Evolutionary conservation across 2,797 vertebrate species (phyloP).

Genomic region (Coregonus sp.): DNA sequence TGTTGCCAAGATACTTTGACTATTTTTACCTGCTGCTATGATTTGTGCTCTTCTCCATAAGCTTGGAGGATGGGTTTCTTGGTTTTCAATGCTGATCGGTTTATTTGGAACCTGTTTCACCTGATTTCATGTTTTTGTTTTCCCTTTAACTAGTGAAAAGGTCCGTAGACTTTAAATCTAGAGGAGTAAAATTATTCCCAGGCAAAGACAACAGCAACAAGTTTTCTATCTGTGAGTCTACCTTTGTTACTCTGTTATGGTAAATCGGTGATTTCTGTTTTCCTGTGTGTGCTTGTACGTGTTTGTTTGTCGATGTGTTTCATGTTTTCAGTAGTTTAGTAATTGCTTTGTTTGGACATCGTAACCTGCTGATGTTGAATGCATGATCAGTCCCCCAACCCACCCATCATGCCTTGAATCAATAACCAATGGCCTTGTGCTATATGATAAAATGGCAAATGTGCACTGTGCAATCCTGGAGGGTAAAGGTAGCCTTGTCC

Average conservation of each 20-base stretch:
- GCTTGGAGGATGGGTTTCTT: slow-evolving; percentile 46
- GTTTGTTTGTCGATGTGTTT: slow-evolving; percentile 70
- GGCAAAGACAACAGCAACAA: slow-evolving; percentile 99
- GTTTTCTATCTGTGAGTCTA: slow-evolving; percentile 99
- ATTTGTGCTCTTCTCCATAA: slow-evolving; percentile 37
- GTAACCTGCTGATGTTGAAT: slow-evolving; percentile 40
- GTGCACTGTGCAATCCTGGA: not conserved
- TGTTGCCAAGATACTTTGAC: not conserved
- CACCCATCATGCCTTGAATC: not conserved
- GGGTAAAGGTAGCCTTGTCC: not conserved
- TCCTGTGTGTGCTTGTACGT: slow-evolving; percentile 59
- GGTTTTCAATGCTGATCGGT: slow-evolving; percentile 72
- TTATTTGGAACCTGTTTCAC: slow-evolving; percentile 81
- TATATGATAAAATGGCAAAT: slow-evolving; percentile 2
- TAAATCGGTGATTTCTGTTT: slow-evolving; percentile 58
- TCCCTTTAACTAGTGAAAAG: slow-evolving; percentile 93
- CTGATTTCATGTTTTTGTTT: slow-evolving; percentile 88
- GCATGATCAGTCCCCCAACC: slow-evolving; percentile 43
- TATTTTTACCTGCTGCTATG: not conserved
- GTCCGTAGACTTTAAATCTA: slow-evolving; percentile 99
- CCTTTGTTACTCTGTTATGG: slow-evolving; percentile 67
- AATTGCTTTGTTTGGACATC: slow-evolving; percentile 51
- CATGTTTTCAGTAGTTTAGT: slow-evolving; percentile 35
- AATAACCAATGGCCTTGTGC: slow-evolving; percentile 29
- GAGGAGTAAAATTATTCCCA: slow-evolving; percentile 99